Evolutionary conservation across 2,888 invertebrate species (phyloP).

Genomic region (Amphipyra tragopoginis): DNA sequence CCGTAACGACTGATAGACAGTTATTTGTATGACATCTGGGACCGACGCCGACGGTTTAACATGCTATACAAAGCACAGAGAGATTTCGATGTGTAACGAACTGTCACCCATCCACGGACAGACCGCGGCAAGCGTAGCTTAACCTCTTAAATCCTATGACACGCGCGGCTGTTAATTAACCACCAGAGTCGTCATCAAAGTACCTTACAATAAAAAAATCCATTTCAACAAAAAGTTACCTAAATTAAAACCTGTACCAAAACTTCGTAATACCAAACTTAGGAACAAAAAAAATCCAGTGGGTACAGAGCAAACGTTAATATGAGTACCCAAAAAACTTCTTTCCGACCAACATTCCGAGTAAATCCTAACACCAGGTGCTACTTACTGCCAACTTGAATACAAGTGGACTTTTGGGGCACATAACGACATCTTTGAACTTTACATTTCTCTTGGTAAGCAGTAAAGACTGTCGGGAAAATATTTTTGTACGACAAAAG

Average conservation of each 20-base stretch:
- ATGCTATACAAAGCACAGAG: too few species aligned
- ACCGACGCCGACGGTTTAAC: too few species aligned
- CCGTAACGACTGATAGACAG: too few species aligned
- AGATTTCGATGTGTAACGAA: too few species aligned
- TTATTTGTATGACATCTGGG: too few species aligned
- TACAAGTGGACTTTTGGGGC: slow-evolving; percentile 56
- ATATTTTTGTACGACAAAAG: slow-evolving; percentile 19
- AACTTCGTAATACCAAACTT: not conserved
- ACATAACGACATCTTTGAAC: slow-evolving; percentile 57
- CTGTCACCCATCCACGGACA: too few species aligned
- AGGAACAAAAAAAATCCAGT: not conserved
- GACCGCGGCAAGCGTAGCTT: too few species aligned
- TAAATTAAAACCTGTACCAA: slow-evolving; percentile 1
- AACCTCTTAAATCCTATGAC: too few species aligned
- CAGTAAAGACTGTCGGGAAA: slow-evolving; percentile 38
- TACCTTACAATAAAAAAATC: not conserved
- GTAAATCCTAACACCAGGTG: slow-evolving; percentile 60
- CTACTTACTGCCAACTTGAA: slow-evolving; percentile 50
- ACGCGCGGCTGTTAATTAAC: not conserved
- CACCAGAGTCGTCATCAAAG: not conserved
- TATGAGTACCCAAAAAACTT: slow-evolving; percentile 40
- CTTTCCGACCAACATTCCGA: slow-evolving; percentile 43
- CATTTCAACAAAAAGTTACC: not conserved
- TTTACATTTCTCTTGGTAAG: slow-evolving; percentile 41
- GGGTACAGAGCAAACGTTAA: slow-evolving; percentile 22